These are phyloP conservation scores for Eupithecia centaureata DNA, from an alignment of 2,888 invertebrate species.

Conservation along the genomic window DNA sequence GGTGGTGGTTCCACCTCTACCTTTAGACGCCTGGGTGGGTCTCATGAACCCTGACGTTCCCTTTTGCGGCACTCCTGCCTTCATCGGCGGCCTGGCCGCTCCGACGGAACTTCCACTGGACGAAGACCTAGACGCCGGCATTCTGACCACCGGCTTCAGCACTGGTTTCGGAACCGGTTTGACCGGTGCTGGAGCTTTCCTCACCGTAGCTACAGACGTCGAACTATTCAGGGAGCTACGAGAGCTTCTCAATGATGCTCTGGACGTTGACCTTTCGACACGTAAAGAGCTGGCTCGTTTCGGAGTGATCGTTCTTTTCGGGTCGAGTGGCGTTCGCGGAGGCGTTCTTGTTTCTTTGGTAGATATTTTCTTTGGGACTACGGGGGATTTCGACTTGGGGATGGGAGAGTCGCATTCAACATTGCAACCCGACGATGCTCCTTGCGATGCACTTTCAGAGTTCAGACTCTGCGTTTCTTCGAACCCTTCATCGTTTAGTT, in stretches of 20 bases:
- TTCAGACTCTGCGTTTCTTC: slow-evolving; percentile 95
- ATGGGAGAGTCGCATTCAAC: slow-evolving; percentile 85
- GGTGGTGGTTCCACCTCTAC: slow-evolving; percentile 80
- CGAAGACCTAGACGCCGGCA: slow-evolving; percentile 78
- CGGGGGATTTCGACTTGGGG: slow-evolving; percentile 72
- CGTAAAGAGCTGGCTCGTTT: slow-evolving; percentile 78
- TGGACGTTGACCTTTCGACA: slow-evolving; percentile 90
- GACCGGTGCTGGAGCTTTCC: slow-evolving; percentile 84
- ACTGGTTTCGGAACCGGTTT: slow-evolving; percentile 79
- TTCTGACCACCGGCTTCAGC: slow-evolving; percentile 67
- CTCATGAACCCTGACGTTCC: slow-evolving; percentile 89
- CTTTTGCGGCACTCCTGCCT: slow-evolving; percentile 56
- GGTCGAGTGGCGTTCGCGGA: slow-evolving; percentile 63
- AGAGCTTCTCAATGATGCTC: slow-evolving; percentile 92
- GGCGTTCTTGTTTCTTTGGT: slow-evolving; percentile 79
- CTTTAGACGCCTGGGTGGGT: slow-evolving; percentile 93
- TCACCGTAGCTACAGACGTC: slow-evolving; percentile 90
- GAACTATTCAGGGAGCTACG: slow-evolving; percentile 93
- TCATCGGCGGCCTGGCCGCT: slow-evolving; percentile 74
- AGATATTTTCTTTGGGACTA: slow-evolving; percentile 78
- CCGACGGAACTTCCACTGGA: slow-evolving; percentile 81
- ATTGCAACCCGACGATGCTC: slow-evolving; percentile 91
- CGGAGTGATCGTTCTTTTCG: slow-evolving; percentile 61
- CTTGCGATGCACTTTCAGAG: slow-evolving; percentile 93
- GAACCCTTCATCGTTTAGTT: slow-evolving; percentile 94